Percentiles rank a stretch among this genome's conserved stretches.
Conservation (phyloP, 2,113 vertebrate species). For the Macaca fascicularis region DNA sequence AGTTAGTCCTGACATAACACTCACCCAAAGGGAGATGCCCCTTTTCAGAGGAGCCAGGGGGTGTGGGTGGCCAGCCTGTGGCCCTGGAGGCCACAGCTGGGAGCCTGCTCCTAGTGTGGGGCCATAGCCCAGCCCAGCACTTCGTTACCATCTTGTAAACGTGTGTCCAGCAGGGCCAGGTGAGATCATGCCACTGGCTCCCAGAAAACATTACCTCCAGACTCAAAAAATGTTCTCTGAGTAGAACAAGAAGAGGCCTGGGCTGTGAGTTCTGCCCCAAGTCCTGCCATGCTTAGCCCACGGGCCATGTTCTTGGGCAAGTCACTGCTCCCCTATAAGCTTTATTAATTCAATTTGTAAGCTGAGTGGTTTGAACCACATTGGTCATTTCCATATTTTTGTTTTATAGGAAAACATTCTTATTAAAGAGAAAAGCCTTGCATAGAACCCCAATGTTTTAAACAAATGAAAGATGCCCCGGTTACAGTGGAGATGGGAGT, state of each 20-base stretch:
- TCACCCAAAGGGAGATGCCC: neutral
- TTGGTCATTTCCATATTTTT: neutral
- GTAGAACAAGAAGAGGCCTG: neutral
- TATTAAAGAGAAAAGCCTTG: neutral
- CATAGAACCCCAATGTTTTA: neutral
- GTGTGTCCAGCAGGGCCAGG: neutral
- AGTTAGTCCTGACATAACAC: neutral
- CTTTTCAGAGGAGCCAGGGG: neutral
- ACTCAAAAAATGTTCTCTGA: neutral
- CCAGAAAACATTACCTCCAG: neutral
- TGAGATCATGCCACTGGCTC: neutral
- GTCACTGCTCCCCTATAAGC: neutral
- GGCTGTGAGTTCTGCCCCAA: fast-evolving
- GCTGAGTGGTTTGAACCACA: neutral
- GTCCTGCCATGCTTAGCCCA: fast-evolving
- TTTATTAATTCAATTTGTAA: neutral
- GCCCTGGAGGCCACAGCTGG: neutral
- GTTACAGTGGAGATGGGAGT: neutral
- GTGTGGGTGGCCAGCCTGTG: neutral
- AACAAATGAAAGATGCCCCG: neutral
- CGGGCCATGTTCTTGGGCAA: neutral
- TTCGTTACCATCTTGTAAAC: neutral
- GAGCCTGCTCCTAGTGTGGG: neutral
- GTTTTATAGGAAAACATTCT: neutral
- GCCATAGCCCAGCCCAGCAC: neutral